Percentiles rank a stretch among this genome's conserved stretches.
Evolutionary conservation across 2,888 invertebrate genomes (phyloP).

Genomic region (Noctuana brunneofusca): DNA sequence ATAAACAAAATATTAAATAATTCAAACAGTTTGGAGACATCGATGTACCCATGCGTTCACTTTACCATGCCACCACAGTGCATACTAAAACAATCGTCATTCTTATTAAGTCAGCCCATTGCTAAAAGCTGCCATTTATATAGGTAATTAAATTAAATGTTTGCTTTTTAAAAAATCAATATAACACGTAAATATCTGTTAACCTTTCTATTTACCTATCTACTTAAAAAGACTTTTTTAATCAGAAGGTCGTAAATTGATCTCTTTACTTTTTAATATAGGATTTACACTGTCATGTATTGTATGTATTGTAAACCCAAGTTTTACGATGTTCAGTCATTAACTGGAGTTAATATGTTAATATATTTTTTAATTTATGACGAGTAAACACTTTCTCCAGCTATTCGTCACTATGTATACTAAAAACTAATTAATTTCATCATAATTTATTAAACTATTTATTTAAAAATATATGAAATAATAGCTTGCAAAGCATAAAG

Average conservation of each 20-base stretch:
- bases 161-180: not conserved
- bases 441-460: conserved; percentile 33
- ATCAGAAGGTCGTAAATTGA: conserved; percentile 44
- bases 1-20: not conserved
- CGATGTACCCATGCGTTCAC: not conserved
- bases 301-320: conserved; percentile 15
- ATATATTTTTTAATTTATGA: conserved; percentile 9
- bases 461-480: conserved; percentile 31
- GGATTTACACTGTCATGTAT: conserved; percentile 16
- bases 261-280: conserved; percentile 37
- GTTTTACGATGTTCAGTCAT: conserved; percentile 24
- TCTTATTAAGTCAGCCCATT: not conserved
- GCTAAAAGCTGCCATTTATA: not conserved
- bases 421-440: conserved; percentile 29
- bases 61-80: conserved; percentile 4
- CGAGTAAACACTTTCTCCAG: conserved; percentile 21
- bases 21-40: not conserved
- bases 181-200: conserved; percentile 49
- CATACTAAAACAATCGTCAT: not conserved
- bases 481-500: conserved; percentile 27
- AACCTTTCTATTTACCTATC: conserved; percentile 67
- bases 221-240: conserved; percentile 63
- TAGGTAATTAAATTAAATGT: not conserved
- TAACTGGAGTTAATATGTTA: conserved; percentile 13
- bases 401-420: conserved; percentile 15